These are phyloP conservation scores for Zelleria hepariella DNA, from an alignment of 2,888 invertebrate genomes.

Conservation along the genomic window DNA sequence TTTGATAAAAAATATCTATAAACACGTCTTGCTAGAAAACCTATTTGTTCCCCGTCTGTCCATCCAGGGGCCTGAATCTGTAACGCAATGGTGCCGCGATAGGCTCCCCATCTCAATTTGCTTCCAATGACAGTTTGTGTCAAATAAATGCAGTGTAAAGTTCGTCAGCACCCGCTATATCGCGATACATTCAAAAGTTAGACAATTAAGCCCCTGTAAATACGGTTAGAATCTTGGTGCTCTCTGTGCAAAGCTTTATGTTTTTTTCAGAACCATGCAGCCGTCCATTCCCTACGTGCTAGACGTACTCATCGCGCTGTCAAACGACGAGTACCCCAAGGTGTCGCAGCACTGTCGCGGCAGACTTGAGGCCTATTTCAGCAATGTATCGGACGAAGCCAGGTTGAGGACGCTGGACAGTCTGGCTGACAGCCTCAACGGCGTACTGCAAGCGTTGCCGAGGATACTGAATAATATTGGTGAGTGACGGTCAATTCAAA, in stretches of 20 bases:
- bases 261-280: constrained; percentile 71
- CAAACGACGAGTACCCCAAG: constrained; percentile 74
- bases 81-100: no score
- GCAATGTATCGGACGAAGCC: constrained; percentile 25
- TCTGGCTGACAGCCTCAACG: constrained; percentile 74
- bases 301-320: constrained; percentile 77
- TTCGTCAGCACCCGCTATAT: no score
- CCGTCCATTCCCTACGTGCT: constrained; percentile 73
- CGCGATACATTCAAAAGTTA: no score
- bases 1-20: no score
- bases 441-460: constrained; percentile 73
- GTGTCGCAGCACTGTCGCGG: constrained; percentile 47
- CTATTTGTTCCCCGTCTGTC: no score
- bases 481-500: no score
- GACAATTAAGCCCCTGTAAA: no score
- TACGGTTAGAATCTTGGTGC: no score
- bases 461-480: constrained; percentile 76
- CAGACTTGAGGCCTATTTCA: constrained; percentile 24
- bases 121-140: no score
- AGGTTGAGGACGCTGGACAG: constrained; percentile 60
- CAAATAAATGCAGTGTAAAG: no score
- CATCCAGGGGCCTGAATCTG: no score
- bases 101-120: no score
- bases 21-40: neutral
- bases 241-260: neutral